Base-by-base conservation (phyloP, 2,797 vertebrate genomes). In the Ceryle rudis region DNA sequence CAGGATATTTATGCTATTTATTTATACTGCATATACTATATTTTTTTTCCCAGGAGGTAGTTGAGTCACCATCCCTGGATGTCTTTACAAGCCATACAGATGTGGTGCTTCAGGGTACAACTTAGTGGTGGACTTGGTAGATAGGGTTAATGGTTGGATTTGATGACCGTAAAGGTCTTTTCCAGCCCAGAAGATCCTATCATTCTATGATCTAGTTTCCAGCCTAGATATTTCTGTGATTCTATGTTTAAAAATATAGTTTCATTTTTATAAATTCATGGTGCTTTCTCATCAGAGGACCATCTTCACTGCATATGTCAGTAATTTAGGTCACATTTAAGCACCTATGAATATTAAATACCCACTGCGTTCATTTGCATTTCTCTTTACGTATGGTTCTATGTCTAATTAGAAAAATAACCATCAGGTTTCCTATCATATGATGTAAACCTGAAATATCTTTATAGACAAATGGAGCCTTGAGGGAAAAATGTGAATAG, bases 281-380 rank as follows among this genome's bases (percentile, higher is more conserved):
- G 5, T 69, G 37, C 33, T 87, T 95, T 69, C 23, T 57, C 19
- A 72, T 39, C 12, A 14, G 41, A 64, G 22, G 73, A 81, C 6
- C 15, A 35, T 70, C 14, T 82, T 81, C 55, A 49, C 19, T 69
- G 19, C 14, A 11, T 58, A 33, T 11, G 11, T 73, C 12, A 75
- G 42, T 79, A 75, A 77, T 49, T 80, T 54, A 61, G 71, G 26
- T 65, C 28, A 57, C 13, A 12, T 74, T 81, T 64, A 86, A 90
- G 13, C 15, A 79, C 6, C 11, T 79, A 6, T 29, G 23, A 52
- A 44, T 71, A 10, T 35, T 80, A 74, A 88, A 61, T 58, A 77
- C 3, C 2, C 25, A 28, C 8, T 51, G 1, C 44, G 41, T 65
- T 86, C 7, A 31, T 6, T 49, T 5, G 0, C 20, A 7, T 49